Percentiles rank a stretch among this genome's conserved stretches.
Evolutionary conservation across 2,888 invertebrate species (phyloP).

Genomic region (Acanthacorydalis orientalis): DNA sequence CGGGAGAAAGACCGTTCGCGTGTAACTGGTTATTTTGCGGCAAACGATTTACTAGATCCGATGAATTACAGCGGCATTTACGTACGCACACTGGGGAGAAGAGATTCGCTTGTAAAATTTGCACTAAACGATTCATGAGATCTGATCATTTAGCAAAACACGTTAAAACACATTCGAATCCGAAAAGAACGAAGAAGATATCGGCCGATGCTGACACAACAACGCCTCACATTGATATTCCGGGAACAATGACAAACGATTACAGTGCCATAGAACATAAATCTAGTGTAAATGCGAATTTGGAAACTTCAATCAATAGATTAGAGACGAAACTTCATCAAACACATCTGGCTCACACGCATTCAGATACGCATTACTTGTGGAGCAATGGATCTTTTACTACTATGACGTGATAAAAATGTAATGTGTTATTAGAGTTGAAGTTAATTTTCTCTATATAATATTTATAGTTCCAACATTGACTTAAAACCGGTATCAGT

Average conservation of each 20-base stretch:
- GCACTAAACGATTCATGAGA: constrained; percentile 79
- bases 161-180: constrained; percentile 69
- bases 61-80: constrained; percentile 76
- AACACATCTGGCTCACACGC: not conserved
- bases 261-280: too few relatives aligned
- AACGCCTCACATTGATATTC: constrained; percentile 6
- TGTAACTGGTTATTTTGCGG: constrained; percentile 83
- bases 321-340: not conserved
- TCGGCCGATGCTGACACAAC: constrained; percentile 19
- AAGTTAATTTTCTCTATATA: too few relatives aligned
- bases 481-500: too few relatives aligned
- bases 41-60: constrained; percentile 80
- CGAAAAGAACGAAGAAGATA: constrained; percentile 32
- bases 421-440: not conserved
- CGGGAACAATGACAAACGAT: constrained; percentile 4
- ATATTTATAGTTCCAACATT: too few relatives aligned
- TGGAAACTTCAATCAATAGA: not conserved
- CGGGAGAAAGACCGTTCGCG: constrained; percentile 78
- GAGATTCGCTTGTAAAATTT: constrained; percentile 70
- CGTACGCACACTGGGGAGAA: constrained; percentile 85
- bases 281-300: not conserved
- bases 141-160: constrained; percentile 91
- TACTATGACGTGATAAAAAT: not conserved
- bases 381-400: not conserved
- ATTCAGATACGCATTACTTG: not conserved